Evolutionary conservation across 1,140 invertebrate species (phyloP), one percentile per base, ranked within the genome.

Genomic region (Drosophila eugracilis): DNA sequence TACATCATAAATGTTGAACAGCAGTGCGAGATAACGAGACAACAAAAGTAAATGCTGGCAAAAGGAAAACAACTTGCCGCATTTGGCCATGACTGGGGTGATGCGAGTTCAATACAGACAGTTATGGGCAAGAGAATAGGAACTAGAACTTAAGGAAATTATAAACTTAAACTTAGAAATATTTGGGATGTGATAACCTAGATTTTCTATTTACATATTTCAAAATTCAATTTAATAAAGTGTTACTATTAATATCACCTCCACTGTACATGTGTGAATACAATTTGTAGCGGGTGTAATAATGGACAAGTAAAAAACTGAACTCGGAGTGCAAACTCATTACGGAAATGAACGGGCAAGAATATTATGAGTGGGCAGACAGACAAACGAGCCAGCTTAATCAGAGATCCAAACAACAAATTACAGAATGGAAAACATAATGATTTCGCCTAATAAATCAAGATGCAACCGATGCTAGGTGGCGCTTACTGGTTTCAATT

Each of bases 401-500:
- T 54, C 45, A 14, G 7, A 49, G 57, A 21, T 42, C 34, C 37
- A 42, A n/a, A 37, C 36, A 30, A 57, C 28, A 57, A 52, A 75
- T 72, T 50, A 36, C 52, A 48, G 59, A 3, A 30, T 30, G 28
- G n/a, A 36, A 34, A 17, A 49, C 52, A 71, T 57, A 44, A 71
- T 67, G 50, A 50, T 67, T 44, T 67, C 30, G 26, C 15, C 42
- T 36, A 30, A 66, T 67, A 52, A 67, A 67, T 67, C 65, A 67
- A 67, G 65, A 53, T 67, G 67, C 63, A 70, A 36, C 54, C 49
- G 70, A 63, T 54, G 50, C 53, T 60, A 57, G 53, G 53, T 74
- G 78, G 60, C 69, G 67, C 62, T 69, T 74, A 55, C 47, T 55
- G 44, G 73, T 81, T 83, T 75, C 78, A 83, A 83, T 81, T 73